Conservation (phyloP, 2,113 vertebrate species). For the Saccopteryx bilineata region DNA sequence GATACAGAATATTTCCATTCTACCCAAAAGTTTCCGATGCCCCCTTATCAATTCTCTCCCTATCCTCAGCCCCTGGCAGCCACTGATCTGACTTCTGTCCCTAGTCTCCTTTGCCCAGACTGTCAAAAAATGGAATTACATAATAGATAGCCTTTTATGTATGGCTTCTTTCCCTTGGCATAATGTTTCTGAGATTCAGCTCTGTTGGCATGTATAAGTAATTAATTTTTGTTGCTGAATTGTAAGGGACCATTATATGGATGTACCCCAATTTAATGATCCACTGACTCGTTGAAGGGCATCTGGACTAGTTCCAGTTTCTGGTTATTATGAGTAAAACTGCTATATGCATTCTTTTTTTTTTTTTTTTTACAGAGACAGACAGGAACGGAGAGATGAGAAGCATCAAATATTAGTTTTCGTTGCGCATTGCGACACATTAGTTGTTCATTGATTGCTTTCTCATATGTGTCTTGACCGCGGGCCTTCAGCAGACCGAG, state of each 20-base stretch:
- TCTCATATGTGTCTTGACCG: too few relatives aligned
- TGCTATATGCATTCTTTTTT: not conserved
- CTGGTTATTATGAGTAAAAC: not conserved
- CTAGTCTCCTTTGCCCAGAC: not conserved
- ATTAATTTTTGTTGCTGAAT: not conserved
- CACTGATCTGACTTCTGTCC: not conserved
- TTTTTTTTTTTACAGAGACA: too few relatives aligned
- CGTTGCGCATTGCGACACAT: too few relatives aligned
- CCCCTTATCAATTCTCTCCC: not conserved
- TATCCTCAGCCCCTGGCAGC: not conserved
- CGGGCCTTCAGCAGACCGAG: too few relatives aligned
- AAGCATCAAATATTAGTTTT: too few relatives aligned
- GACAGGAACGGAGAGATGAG: too few relatives aligned
- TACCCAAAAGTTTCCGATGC: not conserved
- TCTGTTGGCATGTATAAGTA: not conserved
- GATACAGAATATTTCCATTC: not conserved
- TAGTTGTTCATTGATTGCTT: too few relatives aligned
- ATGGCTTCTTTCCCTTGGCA: constrained; percentile 11
- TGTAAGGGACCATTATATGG: not conserved
- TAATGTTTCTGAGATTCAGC: not conserved
- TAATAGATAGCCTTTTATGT: not conserved
- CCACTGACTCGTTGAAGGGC: not conserved
- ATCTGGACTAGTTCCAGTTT: constrained; percentile 5
- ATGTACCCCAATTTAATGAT: not conserved
- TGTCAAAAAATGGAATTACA: constrained; percentile 13